These are phyloP conservation scores for Blera fallax DNA, from an alignment of 2,888 invertebrate genomes.

Conservation along the genomic window DNA sequence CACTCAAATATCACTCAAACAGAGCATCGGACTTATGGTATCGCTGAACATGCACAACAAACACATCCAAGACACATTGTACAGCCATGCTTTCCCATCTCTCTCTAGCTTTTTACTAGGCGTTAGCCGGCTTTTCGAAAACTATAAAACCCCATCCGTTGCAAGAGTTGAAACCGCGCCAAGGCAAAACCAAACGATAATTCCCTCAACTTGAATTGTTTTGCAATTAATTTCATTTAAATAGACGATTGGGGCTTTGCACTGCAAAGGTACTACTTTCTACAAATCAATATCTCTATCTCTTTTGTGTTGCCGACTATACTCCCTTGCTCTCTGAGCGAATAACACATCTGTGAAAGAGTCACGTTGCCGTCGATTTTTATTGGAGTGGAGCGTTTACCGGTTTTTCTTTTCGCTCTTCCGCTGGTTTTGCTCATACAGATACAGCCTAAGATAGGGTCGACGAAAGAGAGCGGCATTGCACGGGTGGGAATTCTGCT, in stretches of 20 bases:
- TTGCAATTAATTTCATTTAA: constrained; percentile 37
- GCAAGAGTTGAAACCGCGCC: constrained; percentile 29
- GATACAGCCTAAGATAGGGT: not conserved
- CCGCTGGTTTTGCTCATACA: not conserved
- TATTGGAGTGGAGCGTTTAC: not conserved
- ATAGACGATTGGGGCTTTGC: constrained; percentile 16
- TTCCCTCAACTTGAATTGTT: constrained; percentile 13
- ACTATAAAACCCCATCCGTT: not conserved
- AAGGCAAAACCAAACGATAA: constrained; percentile 10
- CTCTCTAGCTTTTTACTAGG: constrained; percentile 42
- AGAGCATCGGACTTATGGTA: no score
- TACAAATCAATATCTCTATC: constrained; percentile 50
- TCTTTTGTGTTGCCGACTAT: constrained; percentile 20
- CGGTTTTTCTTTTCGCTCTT: not conserved
- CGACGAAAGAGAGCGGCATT: not conserved
- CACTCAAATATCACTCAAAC: no score
- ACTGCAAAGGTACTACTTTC: constrained; percentile 56
- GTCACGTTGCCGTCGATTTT: not conserved
- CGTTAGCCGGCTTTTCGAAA: constrained; percentile 58
- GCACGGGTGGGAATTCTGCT: not conserved
- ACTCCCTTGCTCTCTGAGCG: constrained; percentile 5
- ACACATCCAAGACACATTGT: not conserved
- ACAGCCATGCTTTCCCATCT: not conserved
- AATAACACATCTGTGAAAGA: not conserved
- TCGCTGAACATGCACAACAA: not conserved